These are phyloP conservation scores for Zoanthus sociatus DNA, from an alignment of 92 coral and sea anemone genomes.

Conservation along the genomic window DNA sequence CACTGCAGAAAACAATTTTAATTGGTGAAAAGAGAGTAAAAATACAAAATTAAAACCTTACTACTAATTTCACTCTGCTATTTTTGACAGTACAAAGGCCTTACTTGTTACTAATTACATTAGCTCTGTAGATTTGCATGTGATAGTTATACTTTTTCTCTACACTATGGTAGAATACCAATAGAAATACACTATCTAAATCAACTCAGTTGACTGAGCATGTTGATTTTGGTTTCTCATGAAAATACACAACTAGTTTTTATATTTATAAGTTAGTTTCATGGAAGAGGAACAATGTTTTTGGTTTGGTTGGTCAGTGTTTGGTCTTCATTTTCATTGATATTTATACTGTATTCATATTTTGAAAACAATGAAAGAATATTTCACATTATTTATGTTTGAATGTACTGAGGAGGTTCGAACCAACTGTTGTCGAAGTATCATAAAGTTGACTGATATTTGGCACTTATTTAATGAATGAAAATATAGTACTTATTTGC, in stretches of 20 bases:
- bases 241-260: conserved; percentile 29
- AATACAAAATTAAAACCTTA: not conserved
- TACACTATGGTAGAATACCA: not conserved
- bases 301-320: conserved; percentile 20
- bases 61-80: conserved; percentile 1
- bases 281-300: conserved; percentile 22
- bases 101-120: conserved; percentile 8
- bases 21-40: not conserved
- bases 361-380: conserved; percentile 23
- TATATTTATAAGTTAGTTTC: conserved; percentile 21
- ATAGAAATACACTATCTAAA: not conserved
- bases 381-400: conserved; percentile 14
- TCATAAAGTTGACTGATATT: conserved; percentile 16
- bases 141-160: not conserved
- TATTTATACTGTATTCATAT: not conserved
- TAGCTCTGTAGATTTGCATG: not conserved
- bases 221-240: not conserved
- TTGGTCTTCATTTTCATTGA: conserved; percentile 4
- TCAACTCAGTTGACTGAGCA: not conserved
- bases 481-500: not conserved
- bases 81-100: conserved; percentile 21
- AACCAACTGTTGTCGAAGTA: conserved; percentile 7
- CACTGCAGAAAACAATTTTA: conserved; percentile 11
- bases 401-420: not conserved
- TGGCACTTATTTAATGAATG: not conserved